phyloP scores from a whole-genome alignment of 2,113 vertebrate species.

The Leucoraja erinaceus region DNA sequence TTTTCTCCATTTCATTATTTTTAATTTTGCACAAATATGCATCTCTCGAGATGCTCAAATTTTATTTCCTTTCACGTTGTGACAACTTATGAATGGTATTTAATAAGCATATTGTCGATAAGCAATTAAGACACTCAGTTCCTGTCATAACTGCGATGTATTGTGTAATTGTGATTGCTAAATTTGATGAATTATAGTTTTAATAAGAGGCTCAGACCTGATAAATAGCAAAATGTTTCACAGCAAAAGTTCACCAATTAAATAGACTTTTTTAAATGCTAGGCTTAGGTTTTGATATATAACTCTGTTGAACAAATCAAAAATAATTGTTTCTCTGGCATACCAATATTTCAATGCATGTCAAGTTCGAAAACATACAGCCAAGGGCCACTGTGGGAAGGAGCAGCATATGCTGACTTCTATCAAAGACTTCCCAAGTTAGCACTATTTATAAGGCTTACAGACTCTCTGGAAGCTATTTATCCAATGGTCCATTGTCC shows the following conservation, averaged over 20 bases:
- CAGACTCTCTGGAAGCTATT: no score
- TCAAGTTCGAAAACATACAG: neutral
- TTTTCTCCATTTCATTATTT: neutral
- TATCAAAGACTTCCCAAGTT: no score
- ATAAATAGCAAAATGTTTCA: neutral
- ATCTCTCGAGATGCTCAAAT: neutral
- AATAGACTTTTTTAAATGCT: neutral
- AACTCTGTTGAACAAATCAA: neutral
- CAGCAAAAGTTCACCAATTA: neutral
- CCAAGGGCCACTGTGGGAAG: neutral
- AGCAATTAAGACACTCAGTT: constrained; percentile 7
- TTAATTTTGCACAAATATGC: neutral
- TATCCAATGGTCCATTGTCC: no score
- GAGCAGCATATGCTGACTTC: no score
- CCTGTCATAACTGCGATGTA: neutral
- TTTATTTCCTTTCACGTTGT: neutral
- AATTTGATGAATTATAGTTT: neutral
- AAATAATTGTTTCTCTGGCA: neutral
- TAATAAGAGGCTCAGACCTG: neutral
- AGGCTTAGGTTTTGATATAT: neutral
- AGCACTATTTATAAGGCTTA: no score
- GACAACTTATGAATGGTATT: neutral
- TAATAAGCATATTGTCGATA: neutral
- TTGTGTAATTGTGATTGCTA: neutral
- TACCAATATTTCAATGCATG: neutral